A percentile compares a stretch with the other conserved stretches of the same genome.
These are phyloP conservation scores for Elymnias hypermnestra DNA, from an alignment of 1,140 invertebrate genomes.

Conservation along the genomic window DNA sequence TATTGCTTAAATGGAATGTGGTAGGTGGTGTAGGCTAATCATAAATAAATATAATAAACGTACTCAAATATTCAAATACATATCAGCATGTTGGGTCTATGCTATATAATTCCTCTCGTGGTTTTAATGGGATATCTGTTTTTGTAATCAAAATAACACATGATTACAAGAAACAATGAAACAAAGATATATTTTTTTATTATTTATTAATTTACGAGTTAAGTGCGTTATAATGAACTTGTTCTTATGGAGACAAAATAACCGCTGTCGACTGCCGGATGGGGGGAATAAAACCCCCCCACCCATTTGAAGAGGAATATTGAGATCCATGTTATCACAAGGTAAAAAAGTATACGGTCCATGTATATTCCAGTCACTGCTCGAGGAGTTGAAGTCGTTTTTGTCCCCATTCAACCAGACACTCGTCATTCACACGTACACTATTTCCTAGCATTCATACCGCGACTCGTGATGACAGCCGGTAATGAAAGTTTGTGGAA, in stretches of 20 bases:
- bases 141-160: too few species aligned
- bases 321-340: conserved; percentile 63
- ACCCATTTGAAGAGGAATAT: conserved; percentile 36
- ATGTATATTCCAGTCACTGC: conserved; percentile 35
- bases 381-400: conserved; percentile 3
- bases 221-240: conserved; percentile 57
- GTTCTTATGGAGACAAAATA: conserved; percentile 59
- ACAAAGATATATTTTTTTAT: conserved; percentile 27
- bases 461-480: conserved; percentile 5
- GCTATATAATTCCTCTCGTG: too few species aligned
- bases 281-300: conserved; percentile 7
- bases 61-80: too few species aligned
- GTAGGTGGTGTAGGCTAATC: too few species aligned
- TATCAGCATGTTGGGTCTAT: too few species aligned
- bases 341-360: conserved; percentile 30
- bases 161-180: too few species aligned
- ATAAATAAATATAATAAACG: too few species aligned
- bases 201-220: conserved; percentile 67
- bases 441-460: background rate
- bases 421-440: background rate
- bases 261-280: conserved; percentile 18
- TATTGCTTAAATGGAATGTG: too few species aligned
- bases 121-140: too few species aligned
- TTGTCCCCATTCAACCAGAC: conserved; percentile 18
- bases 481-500: conserved; percentile 1